These are phyloP conservation scores for Calidris pugnax DNA, from an alignment of 2,113 vertebrate species.

Conservation along the genomic window DNA sequence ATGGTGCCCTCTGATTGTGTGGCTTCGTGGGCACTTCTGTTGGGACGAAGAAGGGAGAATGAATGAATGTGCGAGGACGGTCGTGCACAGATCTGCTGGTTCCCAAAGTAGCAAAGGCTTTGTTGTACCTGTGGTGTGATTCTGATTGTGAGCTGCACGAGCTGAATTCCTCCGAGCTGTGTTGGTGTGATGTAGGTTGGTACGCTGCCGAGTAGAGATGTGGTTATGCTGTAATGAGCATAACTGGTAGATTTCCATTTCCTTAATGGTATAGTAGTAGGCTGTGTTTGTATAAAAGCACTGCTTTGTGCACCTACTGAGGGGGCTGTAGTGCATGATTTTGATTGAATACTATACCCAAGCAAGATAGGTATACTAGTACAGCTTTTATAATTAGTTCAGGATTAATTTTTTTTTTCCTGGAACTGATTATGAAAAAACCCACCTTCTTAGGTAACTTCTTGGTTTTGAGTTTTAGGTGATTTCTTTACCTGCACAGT, in stretches of 20 bases:
- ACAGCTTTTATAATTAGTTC: neutral
- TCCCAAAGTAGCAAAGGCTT: neutral
- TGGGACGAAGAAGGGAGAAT: neutral
- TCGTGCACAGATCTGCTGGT: neutral
- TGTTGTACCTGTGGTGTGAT: fast-evolving
- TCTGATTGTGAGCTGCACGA: neutral
- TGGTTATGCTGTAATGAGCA: neutral
- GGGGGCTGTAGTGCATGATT: neutral
- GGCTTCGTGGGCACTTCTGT: neutral
- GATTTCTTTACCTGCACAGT: neutral
- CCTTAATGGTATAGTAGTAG: neutral
- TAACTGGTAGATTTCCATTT: neutral
- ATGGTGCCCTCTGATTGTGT: neutral
- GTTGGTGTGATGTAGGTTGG: fast-evolving
- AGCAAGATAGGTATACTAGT: neutral
- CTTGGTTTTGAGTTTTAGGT: neutral
- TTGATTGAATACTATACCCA: neutral
- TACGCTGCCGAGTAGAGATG: fast-evolving
- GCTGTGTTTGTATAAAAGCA: neutral
- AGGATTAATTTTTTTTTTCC: neutral
- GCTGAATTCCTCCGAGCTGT: neutral
- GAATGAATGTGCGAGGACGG: neutral
- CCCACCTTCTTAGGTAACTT: fast-evolving
- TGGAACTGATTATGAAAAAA: neutral
- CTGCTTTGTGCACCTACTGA: neutral